Conservation (phyloP, 1,140 invertebrate genomes). For the Homarus americanus region DNA sequence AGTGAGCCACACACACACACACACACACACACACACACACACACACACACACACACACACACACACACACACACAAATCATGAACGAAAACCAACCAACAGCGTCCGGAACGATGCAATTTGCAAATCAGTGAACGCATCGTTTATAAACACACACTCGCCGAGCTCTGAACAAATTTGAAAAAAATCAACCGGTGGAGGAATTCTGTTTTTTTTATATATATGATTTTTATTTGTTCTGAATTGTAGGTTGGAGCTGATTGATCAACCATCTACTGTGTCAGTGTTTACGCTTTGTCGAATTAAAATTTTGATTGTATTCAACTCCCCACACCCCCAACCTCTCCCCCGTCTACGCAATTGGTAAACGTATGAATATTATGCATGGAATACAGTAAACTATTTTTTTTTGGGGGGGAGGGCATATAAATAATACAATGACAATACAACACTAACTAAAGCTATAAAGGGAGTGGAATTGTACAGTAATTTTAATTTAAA, state of each 20-base stretch:
- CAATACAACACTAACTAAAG: too few relatives aligned
- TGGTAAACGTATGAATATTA: background rate
- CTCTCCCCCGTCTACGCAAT: background rate
- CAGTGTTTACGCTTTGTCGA: background rate
- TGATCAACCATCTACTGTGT: background rate
- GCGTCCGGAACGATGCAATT: too few relatives aligned
- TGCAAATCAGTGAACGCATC: too few relatives aligned
- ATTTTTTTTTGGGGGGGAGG: too few relatives aligned
- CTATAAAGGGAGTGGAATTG: too few relatives aligned
- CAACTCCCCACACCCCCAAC: too few relatives aligned
- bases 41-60: too few relatives aligned
- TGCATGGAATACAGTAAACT: background rate
- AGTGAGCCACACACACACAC: background rate
- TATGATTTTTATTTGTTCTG: background rate
- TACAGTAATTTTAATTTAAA: too few relatives aligned
- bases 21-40: background rate
- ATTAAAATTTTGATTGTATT: conserved; percentile 9
- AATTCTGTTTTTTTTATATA: background rate
- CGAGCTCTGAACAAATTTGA: too few relatives aligned
- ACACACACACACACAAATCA: too few relatives aligned
- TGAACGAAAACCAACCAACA: too few relatives aligned
- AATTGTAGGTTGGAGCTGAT: background rate
- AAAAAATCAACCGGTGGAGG: background rate
- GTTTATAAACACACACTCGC: too few relatives aligned
- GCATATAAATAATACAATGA: background rate